Evolutionary conservation across 2,113 vertebrate species (phyloP).

Genomic region (Microtus montanus): DNA sequence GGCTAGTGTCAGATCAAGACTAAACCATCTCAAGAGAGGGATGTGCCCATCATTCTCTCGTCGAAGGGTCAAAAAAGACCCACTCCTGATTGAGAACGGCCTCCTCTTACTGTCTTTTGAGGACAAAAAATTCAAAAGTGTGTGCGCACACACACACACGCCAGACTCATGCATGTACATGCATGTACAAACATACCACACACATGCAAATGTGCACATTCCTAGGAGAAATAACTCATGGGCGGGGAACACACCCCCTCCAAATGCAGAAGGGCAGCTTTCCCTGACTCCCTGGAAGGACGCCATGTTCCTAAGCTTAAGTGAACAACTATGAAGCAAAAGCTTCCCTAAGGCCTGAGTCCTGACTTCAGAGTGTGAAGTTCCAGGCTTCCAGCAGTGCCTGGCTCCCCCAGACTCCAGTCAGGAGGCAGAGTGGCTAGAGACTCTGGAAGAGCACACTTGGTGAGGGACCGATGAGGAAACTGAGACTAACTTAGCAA

Average conservation of each 20-base stretch:
- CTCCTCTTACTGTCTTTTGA: not conserved
- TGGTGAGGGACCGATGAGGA: not conserved
- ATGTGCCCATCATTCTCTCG: not conserved
- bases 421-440: not conserved
- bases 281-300: not conserved
- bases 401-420: too few relatives aligned
- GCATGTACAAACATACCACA: not conserved
- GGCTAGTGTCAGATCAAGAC: not conserved
- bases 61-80: not conserved
- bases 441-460: not conserved
- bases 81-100: not conserved
- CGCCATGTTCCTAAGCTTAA: not conserved
- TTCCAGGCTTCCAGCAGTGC: not conserved
- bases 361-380: accelerated
- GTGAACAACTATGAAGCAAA: not conserved
- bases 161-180: too few relatives aligned
- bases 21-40: not conserved
- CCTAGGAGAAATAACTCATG: not conserved
- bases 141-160: not conserved
- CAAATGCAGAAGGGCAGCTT: not conserved
- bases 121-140: not conserved
- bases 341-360: not conserved
- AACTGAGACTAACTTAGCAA: not conserved
- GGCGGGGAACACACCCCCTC: not conserved
- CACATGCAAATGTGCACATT: not conserved